Conservation (phyloP, 2,113 vertebrate species). For the Meles meles region DNA sequence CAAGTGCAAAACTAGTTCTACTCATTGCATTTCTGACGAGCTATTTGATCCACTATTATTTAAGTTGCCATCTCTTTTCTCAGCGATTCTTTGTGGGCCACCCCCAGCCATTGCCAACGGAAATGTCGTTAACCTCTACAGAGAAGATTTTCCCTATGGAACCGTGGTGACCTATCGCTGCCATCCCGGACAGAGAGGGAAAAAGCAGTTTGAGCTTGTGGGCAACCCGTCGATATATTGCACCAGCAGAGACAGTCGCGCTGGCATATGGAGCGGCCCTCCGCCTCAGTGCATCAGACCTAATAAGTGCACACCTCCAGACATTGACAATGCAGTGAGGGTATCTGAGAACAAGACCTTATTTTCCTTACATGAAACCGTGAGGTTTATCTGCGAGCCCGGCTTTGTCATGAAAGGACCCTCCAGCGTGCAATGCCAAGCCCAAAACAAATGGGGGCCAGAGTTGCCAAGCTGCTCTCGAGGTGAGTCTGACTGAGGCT, state of each 20-base stretch:
- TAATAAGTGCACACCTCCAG: slow-evolving; percentile 50
- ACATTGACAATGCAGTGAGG: slow-evolving; percentile 48
- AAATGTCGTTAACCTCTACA: background rate
- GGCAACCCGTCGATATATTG: slow-evolving; percentile 74
- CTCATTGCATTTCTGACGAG: background rate
- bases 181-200: rapidly evolving
- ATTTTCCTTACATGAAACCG: slow-evolving; percentile 54
- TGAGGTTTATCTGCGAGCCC: slow-evolving; percentile 66
- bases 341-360: slow-evolving; percentile 25
- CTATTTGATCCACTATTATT: background rate
- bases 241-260: slow-evolving; percentile 46
- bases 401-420: slow-evolving; percentile 70
- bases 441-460: slow-evolving; percentile 67
- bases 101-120: slow-evolving; percentile 48
- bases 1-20: background rate
- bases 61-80: background rate
- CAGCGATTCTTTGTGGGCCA: slow-evolving; percentile 71
- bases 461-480: slow-evolving; percentile 67
- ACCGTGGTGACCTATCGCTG: background rate
- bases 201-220: slow-evolving; percentile 1
- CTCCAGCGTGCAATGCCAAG: slow-evolving; percentile 45
- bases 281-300: slow-evolving; percentile 43
- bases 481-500: slow-evolving; percentile 65
- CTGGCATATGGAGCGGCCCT: slow-evolving; percentile 75
- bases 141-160: slow-evolving; percentile 45